Evolutionary conservation across 2,888 invertebrate genomes (phyloP).

Genomic region (Xiphydria camelus): DNA sequence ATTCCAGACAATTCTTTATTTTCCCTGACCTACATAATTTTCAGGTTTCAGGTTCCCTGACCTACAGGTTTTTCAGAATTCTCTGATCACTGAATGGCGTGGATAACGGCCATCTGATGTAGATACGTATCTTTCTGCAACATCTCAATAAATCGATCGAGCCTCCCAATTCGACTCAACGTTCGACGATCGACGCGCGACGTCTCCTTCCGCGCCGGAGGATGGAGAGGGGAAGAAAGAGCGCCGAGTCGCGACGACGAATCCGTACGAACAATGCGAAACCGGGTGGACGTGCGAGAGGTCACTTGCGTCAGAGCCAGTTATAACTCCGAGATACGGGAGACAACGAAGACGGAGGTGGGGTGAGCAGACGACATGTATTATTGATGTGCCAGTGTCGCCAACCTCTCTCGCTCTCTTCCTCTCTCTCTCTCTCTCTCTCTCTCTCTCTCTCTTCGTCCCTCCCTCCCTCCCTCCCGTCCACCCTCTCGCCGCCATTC

Average conservation of each 20-base stretch:
- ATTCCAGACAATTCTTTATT: too few species aligned
- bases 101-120: too few species aligned
- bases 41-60: too few species aligned
- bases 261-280: neutral
- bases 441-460: constrained; percentile 11
- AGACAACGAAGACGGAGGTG: constrained; percentile 24
- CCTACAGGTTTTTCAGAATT: too few species aligned
- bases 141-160: too few species aligned
- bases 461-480: constrained; percentile 7
- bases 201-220: constrained; percentile 13
- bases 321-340: constrained; percentile 39
- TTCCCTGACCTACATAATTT: too few species aligned
- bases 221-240: neutral
- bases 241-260: neutral
- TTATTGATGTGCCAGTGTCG: constrained; percentile 48
- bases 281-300: constrained; percentile 29
- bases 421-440: constrained; percentile 13
- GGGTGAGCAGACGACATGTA: constrained; percentile 41
- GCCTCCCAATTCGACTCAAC: too few species aligned
- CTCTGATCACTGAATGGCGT: too few species aligned
- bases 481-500: constrained; percentile 17
- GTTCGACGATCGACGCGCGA: constrained; percentile 20
- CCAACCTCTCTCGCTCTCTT: constrained; percentile 26
- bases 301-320: constrained; percentile 43
- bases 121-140: too few species aligned